Evolutionary conservation across 2,888 invertebrate genomes (phyloP).

Genomic region (Scaptomyza tumidula): DNA sequence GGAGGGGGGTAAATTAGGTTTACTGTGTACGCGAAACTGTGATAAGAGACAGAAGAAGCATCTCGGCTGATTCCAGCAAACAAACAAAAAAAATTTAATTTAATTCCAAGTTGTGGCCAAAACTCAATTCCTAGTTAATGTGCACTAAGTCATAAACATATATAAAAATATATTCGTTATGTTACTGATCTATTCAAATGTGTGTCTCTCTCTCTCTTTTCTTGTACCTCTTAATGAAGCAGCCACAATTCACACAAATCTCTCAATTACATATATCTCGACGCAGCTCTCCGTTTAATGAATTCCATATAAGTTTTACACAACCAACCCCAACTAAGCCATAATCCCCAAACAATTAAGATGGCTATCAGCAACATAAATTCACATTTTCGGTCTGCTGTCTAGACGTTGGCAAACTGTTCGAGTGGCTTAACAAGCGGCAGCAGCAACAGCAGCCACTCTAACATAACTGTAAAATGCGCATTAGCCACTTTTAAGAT

Average conservation of each 20-base stretch:
- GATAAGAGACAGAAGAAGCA: constrained; percentile 65
- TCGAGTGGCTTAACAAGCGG: constrained; percentile 35
- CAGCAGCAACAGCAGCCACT: constrained; percentile 1
- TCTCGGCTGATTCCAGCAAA: constrained; percentile 50
- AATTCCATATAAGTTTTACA: constrained; percentile 32
- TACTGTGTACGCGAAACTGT: constrained; percentile 59
- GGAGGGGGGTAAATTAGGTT: constrained; percentile 4
- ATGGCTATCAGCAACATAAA: constrained; percentile 67
- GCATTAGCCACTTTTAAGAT: constrained; percentile 33
- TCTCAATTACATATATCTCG: neutral
- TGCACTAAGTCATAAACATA: constrained; percentile 42
- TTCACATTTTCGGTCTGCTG: constrained; percentile 65
- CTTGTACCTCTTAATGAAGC: constrained; percentile 56
- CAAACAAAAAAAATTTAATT: constrained; percentile 14
- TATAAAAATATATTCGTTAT: constrained; percentile 17
- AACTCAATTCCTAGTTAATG: constrained; percentile 50
- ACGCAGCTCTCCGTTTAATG: constrained; percentile 24
- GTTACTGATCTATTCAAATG: constrained; percentile 42
- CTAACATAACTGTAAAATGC: constrained; percentile 43
- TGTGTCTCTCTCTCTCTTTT: constrained; percentile 14
- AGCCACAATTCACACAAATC: constrained; percentile 23
- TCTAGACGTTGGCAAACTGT: constrained; percentile 59
- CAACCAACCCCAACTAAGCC: constrained; percentile 40
- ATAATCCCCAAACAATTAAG: constrained; percentile 74
- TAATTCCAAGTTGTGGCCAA: constrained; percentile 69